A percentile compares a stretch with the other conserved stretches of the same genome.
Evolutionary conservation across 2,797 vertebrate species (phyloP).

Genomic region (Mastacembelus armatus): DNA sequence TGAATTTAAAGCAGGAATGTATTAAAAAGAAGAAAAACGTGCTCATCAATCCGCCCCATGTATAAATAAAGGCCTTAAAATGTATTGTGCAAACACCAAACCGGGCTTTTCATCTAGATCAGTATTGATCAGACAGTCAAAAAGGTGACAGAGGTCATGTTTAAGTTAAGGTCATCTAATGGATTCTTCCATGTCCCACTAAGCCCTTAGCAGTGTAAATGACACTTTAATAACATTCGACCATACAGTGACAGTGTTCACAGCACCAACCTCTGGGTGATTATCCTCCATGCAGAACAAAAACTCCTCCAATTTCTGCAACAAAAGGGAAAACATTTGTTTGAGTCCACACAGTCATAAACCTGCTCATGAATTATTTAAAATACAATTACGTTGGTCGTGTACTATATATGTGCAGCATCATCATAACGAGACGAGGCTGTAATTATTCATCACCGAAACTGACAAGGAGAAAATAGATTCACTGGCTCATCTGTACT

Average conservation of each 20-base stretch:
- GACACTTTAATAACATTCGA: slow-evolving; percentile 53
- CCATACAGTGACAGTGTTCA: slow-evolving; percentile 16
- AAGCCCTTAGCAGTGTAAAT: slow-evolving; percentile 22
- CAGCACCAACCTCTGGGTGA: slow-evolving; percentile 82
- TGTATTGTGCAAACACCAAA: slow-evolving; percentile 16
- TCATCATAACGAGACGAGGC: slow-evolving; percentile 66
- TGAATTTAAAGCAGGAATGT: slow-evolving; percentile 35
- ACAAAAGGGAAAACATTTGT: slow-evolving; percentile 71
- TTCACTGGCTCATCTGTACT: slow-evolving; percentile 69
- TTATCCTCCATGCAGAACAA: slow-evolving; percentile 84
- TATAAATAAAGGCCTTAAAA: slow-evolving; percentile 34
- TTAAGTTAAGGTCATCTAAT: slow-evolving; percentile 65
- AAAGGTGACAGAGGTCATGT: slow-evolving; percentile 50
- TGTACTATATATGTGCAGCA: slow-evolving; percentile 66
- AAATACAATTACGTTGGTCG: slow-evolving; percentile 71
- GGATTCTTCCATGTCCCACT: slow-evolving; percentile 34
- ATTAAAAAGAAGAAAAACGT: slow-evolving; percentile 21
- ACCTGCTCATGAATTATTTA: slow-evolving; percentile 80
- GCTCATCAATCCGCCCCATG: slow-evolving; percentile 47
- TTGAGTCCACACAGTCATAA: slow-evolving; percentile 68
- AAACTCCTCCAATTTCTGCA: slow-evolving; percentile 85
- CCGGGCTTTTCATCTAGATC: slow-evolving; percentile 49
- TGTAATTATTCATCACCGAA: slow-evolving; percentile 80
- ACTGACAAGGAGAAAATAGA: slow-evolving; percentile 69
- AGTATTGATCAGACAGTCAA: slow-evolving; percentile 57